These are phyloP conservation scores for Cybosia mesomella DNA, from an alignment of 2,888 invertebrate species.

Conservation along the genomic window DNA sequence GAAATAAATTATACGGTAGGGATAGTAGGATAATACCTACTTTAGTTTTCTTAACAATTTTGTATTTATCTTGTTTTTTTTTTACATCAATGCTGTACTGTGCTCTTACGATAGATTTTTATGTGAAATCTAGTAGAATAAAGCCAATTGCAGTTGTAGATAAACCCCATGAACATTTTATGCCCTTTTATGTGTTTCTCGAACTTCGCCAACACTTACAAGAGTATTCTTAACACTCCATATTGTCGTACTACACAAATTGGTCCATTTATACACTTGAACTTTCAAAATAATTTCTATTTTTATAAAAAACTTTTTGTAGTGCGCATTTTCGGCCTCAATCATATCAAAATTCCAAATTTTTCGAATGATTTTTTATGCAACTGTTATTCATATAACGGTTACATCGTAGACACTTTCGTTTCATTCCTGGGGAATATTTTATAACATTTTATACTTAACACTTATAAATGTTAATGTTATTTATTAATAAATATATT, in stretches of 20 bases:
- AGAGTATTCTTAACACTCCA: conserved; percentile 50
- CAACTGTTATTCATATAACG: conserved; percentile 51
- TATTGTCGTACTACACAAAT: conserved; percentile 64
- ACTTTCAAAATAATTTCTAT: conserved; percentile 82
- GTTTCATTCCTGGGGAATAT: conserved; percentile 68
- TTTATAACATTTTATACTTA: conserved; percentile 57
- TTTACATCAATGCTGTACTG: conserved; percentile 1
- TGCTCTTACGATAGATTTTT: conserved; percentile 2
- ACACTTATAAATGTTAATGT: conserved; percentile 65
- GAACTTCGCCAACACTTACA: conserved; percentile 32
- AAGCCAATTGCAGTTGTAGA: conserved; percentile 4
- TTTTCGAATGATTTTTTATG: conserved; percentile 63
- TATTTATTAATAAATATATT: conserved; percentile 67
- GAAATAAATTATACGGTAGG: neutral
- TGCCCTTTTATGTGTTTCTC: conserved; percentile 28
- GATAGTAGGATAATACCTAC: neutral
- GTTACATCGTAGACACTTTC: conserved; percentile 54
- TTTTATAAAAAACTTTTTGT: conserved; percentile 83
- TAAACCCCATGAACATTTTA: conserved; percentile 10
- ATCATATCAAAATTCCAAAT: conserved; percentile 78
- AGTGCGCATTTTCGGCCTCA: conserved; percentile 72
- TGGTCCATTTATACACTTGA: conserved; percentile 84
- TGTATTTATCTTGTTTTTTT: neutral
- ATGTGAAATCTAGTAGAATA: conserved; percentile 7
- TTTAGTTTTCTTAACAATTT: neutral